phyloP scores from a whole-genome alignment of 2,113 vertebrate genomes.

The Myxocyprinus asiaticus region DNA sequence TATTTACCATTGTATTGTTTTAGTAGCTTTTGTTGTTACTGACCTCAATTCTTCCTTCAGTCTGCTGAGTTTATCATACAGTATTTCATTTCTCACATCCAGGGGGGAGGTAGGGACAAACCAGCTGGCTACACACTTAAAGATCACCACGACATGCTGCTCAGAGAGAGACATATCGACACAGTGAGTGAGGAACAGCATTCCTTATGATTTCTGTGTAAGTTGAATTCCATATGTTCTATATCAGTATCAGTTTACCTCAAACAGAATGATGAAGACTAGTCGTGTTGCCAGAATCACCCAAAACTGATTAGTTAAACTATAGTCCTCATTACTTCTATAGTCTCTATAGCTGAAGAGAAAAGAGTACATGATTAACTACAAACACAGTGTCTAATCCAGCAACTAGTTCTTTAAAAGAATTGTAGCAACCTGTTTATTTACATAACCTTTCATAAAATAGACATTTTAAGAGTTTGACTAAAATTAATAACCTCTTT shows the following conservation, averaged over 20 bases:
- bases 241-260: constrained; percentile 70
- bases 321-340: constrained; percentile 74
- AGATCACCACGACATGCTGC: constrained; percentile 75
- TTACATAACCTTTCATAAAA: too few species aligned
- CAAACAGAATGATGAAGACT: constrained; percentile 88
- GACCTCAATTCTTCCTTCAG: constrained; percentile 74
- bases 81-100: constrained; percentile 70
- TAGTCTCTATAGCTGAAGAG: constrained; percentile 87
- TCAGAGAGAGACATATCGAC: background rate
- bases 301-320: constrained; percentile 84
- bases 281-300: constrained; percentile 85
- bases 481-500: too few species aligned
- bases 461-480: too few species aligned
- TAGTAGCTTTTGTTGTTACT: background rate
- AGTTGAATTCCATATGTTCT: background rate
- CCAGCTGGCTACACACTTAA: constrained; percentile 80
- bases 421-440: too few species aligned
- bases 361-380: background rate
- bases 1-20: background rate
- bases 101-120: constrained; percentile 75
- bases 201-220: background rate
- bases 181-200: background rate
- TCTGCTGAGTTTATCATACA: constrained; percentile 69
- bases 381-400: background rate
- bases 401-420: background rate